Evolutionary conservation across 2,797 vertebrate genomes (phyloP), one percentile per base, ranked within the genome.

Genomic region (Cygnus olor): DNA sequence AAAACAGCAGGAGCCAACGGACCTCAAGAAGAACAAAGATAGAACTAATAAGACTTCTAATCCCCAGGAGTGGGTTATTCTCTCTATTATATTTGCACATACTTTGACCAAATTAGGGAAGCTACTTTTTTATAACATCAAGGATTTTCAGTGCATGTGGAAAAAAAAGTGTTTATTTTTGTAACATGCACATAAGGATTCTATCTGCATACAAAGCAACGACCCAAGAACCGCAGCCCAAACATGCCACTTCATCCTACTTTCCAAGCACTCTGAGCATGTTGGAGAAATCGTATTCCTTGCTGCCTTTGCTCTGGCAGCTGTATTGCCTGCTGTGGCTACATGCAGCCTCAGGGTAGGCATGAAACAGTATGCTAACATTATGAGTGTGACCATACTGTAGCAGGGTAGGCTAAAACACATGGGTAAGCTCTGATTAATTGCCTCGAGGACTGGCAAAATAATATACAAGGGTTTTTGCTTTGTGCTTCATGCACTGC

Each of bases 101-200:
- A 78, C 42, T 90, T 94, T 85, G 58, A 84, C 63, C 70, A 91
- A 86, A 83, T 81, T 84, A 49, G 66, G 89, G 24, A 47, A 94
- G 63, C 73, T 92, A 30, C 56, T 57, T 65, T 65, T 71, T 96
- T 95, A 92, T 69, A 92, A 69, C 57, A 30, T 87, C 74, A 61
- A 53, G 36, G 53, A 38, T 90, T 92, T 94, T 86, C 49, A 81
- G 17, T 40, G 34, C 47, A 68, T 0, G 1, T 42, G 60, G 63
- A 22, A 65, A 49, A 13, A 76, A 64, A 22, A 53, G 38, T 66
- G 27, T 64, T 92, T 89, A 19, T 83, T 94, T 95, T 94, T 80
- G 32, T 80, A 71, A 61, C 15, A 16, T 14, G 15, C 72, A 16
- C 32, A 2, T 65, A 68, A 80, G 34, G 49, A 36, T 40, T 61